Evolutionary conservation across 2,888 invertebrate species (phyloP).

Genomic region (Carpatolechia fugitivella): DNA sequence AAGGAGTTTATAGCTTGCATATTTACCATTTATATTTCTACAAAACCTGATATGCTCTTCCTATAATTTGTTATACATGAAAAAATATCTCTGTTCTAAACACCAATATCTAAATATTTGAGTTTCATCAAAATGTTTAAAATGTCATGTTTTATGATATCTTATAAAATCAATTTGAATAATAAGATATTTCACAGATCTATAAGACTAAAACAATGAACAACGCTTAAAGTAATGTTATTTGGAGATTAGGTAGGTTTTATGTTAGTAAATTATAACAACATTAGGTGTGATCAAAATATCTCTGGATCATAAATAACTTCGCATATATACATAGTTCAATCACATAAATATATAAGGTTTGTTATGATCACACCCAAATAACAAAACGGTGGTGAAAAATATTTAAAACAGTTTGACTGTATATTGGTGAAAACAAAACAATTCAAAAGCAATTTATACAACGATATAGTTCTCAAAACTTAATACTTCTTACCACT

Average conservation of each 20-base stretch:
- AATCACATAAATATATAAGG: neutral
- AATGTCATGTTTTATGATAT: conserved; percentile 59
- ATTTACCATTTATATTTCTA: conserved; percentile 67
- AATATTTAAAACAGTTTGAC: conserved; percentile 6
- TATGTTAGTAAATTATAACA: conserved; percentile 23
- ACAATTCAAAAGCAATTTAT: conserved; percentile 3
- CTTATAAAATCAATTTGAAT: conserved; percentile 23
- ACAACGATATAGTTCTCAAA: conserved; percentile 27
- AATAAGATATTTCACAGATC: conserved; percentile 49
- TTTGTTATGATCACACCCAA: neutral
- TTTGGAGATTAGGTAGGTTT: conserved; percentile 8
- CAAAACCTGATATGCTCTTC: conserved; percentile 72
- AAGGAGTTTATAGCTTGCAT: conserved; percentile 34
- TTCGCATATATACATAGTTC: neutral
- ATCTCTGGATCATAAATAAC: neutral
- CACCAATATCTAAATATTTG: conserved; percentile 18
- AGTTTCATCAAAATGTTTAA: conserved; percentile 20
- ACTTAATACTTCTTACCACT: conserved; percentile 36
- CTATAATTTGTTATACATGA: conserved; percentile 44
- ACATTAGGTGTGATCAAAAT: conserved; percentile 13
- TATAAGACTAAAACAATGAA: conserved; percentile 35
- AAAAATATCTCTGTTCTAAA: conserved; percentile 51
- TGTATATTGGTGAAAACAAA: neutral
- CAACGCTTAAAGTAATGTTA: neutral
- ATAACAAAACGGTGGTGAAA: neutral